A percentile compares a stretch with the other conserved stretches of the same genome.
These are phyloP conservation scores for Spatulosminthurus flaviceps DNA, from an alignment of 2,888 invertebrate species.

Conservation along the genomic window DNA sequence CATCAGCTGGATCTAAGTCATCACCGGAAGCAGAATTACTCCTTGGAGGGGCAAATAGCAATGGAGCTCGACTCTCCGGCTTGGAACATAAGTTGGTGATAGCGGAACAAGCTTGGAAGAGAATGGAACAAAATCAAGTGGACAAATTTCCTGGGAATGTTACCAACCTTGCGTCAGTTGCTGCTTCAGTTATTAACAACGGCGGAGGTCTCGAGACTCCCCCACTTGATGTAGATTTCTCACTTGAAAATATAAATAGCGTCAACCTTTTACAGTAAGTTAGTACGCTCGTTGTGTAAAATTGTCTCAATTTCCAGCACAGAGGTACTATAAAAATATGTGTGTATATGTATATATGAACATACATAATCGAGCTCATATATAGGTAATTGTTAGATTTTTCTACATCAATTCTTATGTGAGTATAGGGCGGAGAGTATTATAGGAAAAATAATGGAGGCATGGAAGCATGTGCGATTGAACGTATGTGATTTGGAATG, in stretches of 20 bases:
- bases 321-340: too few species aligned
- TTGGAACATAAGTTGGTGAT: conserved; percentile 62
- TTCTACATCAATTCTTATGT: too few species aligned
- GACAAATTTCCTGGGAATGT: conserved; percentile 19
- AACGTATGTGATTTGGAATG: background rate
- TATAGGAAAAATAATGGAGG: too few species aligned
- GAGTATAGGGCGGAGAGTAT: too few species aligned
- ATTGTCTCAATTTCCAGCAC: background rate
- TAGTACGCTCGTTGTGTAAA: too few species aligned
- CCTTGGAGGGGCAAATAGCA: conserved; percentile 53
- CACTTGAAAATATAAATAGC: conserved; percentile 48
- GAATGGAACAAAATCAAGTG: conserved; percentile 46
- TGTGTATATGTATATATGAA: too few species aligned
- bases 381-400: too few species aligned
- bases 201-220: background rate
- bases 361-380: too few species aligned
- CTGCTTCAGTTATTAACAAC: background rate
- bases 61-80: conserved; percentile 60
- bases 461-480: background rate
- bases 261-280: conserved; percentile 58
- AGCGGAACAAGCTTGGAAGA: conserved; percentile 62
- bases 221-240: conserved; percentile 35
- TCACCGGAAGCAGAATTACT: conserved; percentile 48
- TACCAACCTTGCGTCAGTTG: background rate
- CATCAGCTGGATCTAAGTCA: conserved; percentile 52